phyloP scores from a whole-genome alignment of 2,797 vertebrate genomes.

The Diglossa cyanea region DNA sequence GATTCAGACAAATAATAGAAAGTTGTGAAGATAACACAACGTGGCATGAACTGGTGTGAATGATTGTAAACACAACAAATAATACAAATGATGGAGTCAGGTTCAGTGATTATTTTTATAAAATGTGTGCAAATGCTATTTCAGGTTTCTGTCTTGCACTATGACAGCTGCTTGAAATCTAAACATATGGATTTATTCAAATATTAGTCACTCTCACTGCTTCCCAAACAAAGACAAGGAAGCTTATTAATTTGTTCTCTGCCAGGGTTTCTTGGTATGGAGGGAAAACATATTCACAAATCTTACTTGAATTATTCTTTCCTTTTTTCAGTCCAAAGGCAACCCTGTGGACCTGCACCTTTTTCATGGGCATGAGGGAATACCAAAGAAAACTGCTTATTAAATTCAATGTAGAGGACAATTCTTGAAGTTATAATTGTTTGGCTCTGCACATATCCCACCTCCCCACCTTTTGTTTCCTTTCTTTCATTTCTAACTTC shows the following conservation, averaged over 20 bases:
- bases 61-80: slow-evolving; percentile 2
- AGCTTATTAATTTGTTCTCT: not conserved
- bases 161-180: not conserved
- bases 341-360: not conserved
- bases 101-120: slow-evolving; percentile 25
- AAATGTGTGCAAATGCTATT: slow-evolving; percentile 22
- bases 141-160: not conserved
- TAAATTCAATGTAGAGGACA: not conserved
- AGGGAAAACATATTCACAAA: not conserved
- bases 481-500: not conserved
- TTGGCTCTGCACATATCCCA: not conserved
- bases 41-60: not conserved
- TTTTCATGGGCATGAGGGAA: not conserved
- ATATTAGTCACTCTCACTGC: slow-evolving; percentile 1
- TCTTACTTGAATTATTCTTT: not conserved
- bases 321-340: not conserved
- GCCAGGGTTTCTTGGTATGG: not conserved
- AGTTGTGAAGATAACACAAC: not conserved
- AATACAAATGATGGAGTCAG: not conserved
- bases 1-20: slow-evolving; percentile 37
- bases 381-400: not conserved
- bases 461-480: not conserved
- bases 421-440: not conserved
- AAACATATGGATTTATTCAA: slow-evolving; percentile 14
- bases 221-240: not conserved